phyloP scores from a whole-genome alignment of 2,113 vertebrate species.

The Phycodurus eques region DNA sequence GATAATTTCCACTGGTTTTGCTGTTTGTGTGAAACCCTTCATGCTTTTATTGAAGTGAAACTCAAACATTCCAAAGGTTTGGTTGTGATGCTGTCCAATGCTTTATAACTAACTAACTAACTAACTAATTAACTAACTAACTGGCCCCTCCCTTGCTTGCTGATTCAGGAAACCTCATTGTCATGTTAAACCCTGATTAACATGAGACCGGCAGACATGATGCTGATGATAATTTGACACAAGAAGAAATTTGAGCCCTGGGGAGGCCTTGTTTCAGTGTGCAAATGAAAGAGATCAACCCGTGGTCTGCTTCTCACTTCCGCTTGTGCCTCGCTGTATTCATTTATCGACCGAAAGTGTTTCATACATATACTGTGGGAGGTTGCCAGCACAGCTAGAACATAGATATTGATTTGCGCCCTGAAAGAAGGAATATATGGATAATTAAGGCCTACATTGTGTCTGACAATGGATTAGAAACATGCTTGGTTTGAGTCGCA shows the following conservation, averaged over 20 bases:
- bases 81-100: neutral
- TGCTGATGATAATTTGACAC: constrained; percentile 66
- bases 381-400: neutral
- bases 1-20: too few species aligned
- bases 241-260: constrained; percentile 49
- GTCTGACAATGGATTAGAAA: constrained; percentile 61
- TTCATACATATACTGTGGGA: neutral
- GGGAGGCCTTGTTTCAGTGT: constrained; percentile 29
- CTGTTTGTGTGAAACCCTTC: neutral
- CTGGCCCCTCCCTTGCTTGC: constrained; percentile 16
- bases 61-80: neutral
- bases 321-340: neutral
- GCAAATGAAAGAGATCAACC: constrained; percentile 27
- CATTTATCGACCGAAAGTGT: neutral
- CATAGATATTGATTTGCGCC: neutral
- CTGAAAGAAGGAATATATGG: neutral
- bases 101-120: neutral
- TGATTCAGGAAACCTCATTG: constrained; percentile 62
- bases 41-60: too few species aligned
- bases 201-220: constrained; percentile 67
- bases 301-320: constrained; percentile 8
- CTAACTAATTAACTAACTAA: too few species aligned
- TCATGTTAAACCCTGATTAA: constrained; percentile 68
- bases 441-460: constrained; percentile 43
- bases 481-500: constrained; percentile 48